Conservation (phyloP, 1,140 invertebrate genomes). For the Dinothrombium tinctorium region DNA sequence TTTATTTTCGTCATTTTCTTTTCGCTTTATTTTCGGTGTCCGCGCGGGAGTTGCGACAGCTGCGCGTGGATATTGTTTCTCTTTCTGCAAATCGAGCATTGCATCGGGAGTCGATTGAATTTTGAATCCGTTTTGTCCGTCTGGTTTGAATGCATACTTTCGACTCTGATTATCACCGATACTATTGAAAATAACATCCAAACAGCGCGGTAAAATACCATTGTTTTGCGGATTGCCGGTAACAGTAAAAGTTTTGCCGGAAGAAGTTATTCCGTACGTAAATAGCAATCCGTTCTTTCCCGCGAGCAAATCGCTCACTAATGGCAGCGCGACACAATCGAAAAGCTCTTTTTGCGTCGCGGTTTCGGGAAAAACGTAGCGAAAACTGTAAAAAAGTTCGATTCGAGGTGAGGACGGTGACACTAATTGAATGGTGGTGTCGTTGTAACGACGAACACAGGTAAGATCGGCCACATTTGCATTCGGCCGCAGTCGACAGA, state of each 20-base stretch:
- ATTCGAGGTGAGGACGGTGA: constrained; percentile 7
- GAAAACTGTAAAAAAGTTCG: constrained; percentile 24
- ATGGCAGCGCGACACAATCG: constrained; percentile 51
- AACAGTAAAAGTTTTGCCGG: constrained; percentile 88
- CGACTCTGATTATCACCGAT: constrained; percentile 32
- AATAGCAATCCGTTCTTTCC: constrained; percentile 57
- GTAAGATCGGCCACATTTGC: constrained; percentile 34
- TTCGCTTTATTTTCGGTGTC: constrained; percentile 9
- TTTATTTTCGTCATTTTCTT: neutral
- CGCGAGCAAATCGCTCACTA: constrained; percentile 40
- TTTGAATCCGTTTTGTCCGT: constrained; percentile 79
- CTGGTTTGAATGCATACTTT: constrained; percentile 52
- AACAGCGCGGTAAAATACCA: constrained; percentile 61
- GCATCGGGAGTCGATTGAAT: constrained; percentile 65
- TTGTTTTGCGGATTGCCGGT: constrained; percentile 45
- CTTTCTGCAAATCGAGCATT: constrained; percentile 41
- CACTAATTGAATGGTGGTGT: constrained; percentile 36
- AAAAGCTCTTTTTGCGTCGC: constrained; percentile 58
- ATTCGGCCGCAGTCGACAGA: constrained; percentile 50
- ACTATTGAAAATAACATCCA: constrained; percentile 79
- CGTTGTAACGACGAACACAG: constrained; percentile 41
- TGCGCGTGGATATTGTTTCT: constrained; percentile 6
- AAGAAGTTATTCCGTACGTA: constrained; percentile 87
- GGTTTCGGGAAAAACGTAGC: constrained; percentile 55
- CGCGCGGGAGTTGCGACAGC: neutral